These are phyloP conservation scores for Acropternis orthonyx DNA, from an alignment of 2,797 vertebrate genomes.

Conservation along the genomic window DNA sequence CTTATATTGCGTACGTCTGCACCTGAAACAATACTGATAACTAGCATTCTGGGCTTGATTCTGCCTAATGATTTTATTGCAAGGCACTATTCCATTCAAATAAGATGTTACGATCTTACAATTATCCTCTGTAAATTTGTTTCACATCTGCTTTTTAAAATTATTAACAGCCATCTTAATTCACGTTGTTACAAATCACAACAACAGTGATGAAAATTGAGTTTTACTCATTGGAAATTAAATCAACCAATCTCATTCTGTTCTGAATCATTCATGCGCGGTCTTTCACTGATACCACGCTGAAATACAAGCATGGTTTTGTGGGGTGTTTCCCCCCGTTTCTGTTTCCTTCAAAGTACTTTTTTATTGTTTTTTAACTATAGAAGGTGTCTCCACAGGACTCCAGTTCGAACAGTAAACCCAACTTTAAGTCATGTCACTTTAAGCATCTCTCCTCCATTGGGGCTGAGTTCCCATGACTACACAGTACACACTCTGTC, in stretches of 20 bases:
- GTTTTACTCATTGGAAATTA: background rate
- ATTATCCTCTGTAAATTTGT: background rate
- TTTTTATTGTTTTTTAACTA: background rate
- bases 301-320: background rate
- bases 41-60: background rate
- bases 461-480: background rate
- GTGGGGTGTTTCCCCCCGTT: background rate
- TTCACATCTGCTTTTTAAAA: background rate
- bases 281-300: background rate
- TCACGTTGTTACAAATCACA: background rate
- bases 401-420: background rate
- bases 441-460: background rate
- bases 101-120: background rate
- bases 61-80: background rate
- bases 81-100: background rate
- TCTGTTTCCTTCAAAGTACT: background rate
- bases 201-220: background rate
- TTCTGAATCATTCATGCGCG: rapidly evolving
- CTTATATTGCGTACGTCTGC: background rate
- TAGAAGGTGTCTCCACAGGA: background rate
- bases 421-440: background rate
- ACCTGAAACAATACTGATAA: background rate
- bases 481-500: background rate
- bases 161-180: background rate
- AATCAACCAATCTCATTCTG: background rate